Base-by-base conservation (phyloP, 2,113 vertebrate genomes). In the Aplodontia rufa region DNA sequence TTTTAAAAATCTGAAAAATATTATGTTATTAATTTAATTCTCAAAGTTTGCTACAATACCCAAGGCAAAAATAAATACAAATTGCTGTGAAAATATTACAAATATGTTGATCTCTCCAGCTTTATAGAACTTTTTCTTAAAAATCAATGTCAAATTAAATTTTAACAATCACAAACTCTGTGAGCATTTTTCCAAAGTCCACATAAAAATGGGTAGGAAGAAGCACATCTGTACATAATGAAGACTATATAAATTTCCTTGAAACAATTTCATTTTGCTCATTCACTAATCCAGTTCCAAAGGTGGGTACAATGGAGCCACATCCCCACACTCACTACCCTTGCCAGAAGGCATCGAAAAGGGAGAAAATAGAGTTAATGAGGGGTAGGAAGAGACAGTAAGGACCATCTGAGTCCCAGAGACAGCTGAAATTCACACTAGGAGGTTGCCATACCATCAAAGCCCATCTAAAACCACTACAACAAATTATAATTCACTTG, bases 331-430 rank as follows among this genome's bases (percentile, higher is more conserved):
- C 87, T 53, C 32, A 68, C 47, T 83, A 49, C 6, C 66, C 87
- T 62, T 71, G 69, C 75, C 87, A 83, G 87, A 93, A 72, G 40
- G 49, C 14, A 28, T 40, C n/a, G 24, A 42, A 55, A 14, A n/a
- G 47, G 28, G 69, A 91, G 62, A 87, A 88, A 79, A 81, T 10
- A 26, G 5, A 96, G 53, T 75, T 96, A 94, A 95, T 83, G 84
- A 96, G 37, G 79, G 49, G 1, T 84, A 32, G n/a, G 78, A 68
- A 14, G 49, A 83, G 76, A 68, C 60, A 79, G 37, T 58, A 58
- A 64, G 71, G 68, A 60, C 92, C 93, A 97, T 45, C 93, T 95
- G 91, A 92, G 94, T 71, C 96, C 84, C 81, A 35, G 85, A 55
- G 4, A 85, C 64, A 37, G 32, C 58, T n/a, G 45, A 32, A 74